Evolutionary conservation across 2,113 vertebrate species (phyloP), one percentile per base, ranked within the genome.

Genomic region (Dicerorhinus sumatrensis): DNA sequence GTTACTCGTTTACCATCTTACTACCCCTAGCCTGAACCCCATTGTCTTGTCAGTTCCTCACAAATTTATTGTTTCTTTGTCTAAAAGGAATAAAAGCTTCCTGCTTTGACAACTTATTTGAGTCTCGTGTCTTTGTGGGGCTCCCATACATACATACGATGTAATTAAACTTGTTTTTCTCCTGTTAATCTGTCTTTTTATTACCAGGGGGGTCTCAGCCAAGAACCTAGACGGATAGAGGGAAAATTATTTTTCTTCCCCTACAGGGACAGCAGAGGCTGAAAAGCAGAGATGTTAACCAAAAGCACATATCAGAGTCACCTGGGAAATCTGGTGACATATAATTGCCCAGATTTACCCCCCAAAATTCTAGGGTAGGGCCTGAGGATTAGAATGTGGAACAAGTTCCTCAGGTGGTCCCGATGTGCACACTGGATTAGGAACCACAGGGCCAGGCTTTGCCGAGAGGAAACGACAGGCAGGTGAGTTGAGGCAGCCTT

Each of bases 381-480:
- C 72, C 48, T 84, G 36, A 87, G 62, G 31, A 79, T 14, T 42
- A 62, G 58, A 42, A 56, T 33, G 12, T 1, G 3, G 42, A 12
- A 10, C 8, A 63, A 42, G 29, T 12, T 58, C 33, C 29, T 20
- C 11, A 11, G 56, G 48, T 14, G 46, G 70, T 29, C 54, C 23
- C 42, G 87, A 60, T 31, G 27, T n/a, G 54, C 42, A 33, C 0
- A 29, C 58, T 56, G 27, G 54, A 11, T 60, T 73, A 5, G 21
- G 17, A 36, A 12, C 7, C 13, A 6, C 0, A 1, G 3, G 33
- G 27, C 60, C 25, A 5, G n/a, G 12, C 63, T 90, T 72, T 58
- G n/a, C 29, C 5, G 9, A 33, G 46, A 17, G 54, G 18, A n/a
- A 29, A 3, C 0, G 5, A 5, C 2, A 1, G n/a, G 16, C 12